Evolutionary conservation across 2,113 vertebrate genomes (phyloP), one percentile per base, ranked within the genome.

Genomic region (Hiodon tergisus): DNA sequence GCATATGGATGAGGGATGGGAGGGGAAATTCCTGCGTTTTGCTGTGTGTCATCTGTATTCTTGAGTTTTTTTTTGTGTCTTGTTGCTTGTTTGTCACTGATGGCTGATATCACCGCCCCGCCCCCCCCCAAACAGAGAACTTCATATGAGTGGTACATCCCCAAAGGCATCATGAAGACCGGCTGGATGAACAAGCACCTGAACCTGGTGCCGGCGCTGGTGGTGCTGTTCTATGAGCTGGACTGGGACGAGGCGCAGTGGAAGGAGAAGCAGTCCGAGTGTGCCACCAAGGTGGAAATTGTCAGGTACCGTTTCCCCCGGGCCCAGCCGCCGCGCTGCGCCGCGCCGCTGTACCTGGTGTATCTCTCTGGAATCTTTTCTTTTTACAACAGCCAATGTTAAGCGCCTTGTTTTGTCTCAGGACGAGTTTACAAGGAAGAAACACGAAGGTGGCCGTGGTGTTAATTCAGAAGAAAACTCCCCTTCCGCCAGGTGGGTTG

Each of bases 111-210:
- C 31, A 31, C 31, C 16, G 5, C 3, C 46, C 13, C 61, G 4
- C 3, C 50, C 16, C 71, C 6, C 3, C 47, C 14, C 69, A 2
- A 55, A 4, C 85, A 99, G 97, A 94, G 97, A 69, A 96, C 95
- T 0, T 97, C 97, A 0, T 99, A 99, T 46, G 97, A 99, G 51
- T 99, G 97, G 97, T 98, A 99, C 87, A 99, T 99, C 80, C 97
- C 97, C 2, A 99, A 99, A 87, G 97, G 97, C 53, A 96, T 99
- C 75, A 85, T 99, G 77, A 99, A 99, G 87, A 98, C 96, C 0
- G 94, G 96, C 5, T 99, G 97, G 97, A 98, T 99, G 97, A 98
- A 99, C 76, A 99, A 99, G 76, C 97, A 99, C 72, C 87, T 99
- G 78, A 99, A 98, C 82, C 87, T 98, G 79, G 96, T 99, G 46